Conservation (phyloP, 2,888 invertebrate species). For the Pinctada fucata region DNA sequence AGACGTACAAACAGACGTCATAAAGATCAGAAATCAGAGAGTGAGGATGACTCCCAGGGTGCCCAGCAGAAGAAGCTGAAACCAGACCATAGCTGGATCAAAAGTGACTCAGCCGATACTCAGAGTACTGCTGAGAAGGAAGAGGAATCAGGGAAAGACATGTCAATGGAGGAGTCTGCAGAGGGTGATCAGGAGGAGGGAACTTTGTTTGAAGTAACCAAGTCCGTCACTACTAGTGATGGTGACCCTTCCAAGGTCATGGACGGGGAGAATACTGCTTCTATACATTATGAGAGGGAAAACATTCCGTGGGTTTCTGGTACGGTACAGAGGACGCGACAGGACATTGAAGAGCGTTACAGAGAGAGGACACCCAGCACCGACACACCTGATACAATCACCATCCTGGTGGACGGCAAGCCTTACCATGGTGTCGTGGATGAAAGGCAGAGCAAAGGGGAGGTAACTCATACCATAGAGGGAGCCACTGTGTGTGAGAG, state of each 20-base stretch:
- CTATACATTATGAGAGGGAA: constrained; percentile 79
- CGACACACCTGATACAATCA: constrained; percentile 5
- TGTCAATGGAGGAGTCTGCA: background rate
- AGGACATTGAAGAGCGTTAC: constrained; percentile 82
- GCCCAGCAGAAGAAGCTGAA: constrained; percentile 43
- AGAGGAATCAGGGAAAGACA: constrained; percentile 16
- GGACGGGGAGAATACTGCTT: constrained; percentile 44
- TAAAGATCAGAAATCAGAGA: background rate
- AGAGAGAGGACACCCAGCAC: constrained; percentile 16
- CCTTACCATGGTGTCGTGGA: background rate
- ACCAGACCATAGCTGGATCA: constrained; percentile 59
- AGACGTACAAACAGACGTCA: background rate
- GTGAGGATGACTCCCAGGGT: background rate
- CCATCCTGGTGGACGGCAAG: background rate
- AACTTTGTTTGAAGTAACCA: background rate
- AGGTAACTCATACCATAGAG: constrained; percentile 3
- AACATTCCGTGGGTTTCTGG: constrained; percentile 84
- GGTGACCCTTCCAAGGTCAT: background rate
- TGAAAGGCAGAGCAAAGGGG: background rate
- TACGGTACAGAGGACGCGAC: constrained; percentile 81
- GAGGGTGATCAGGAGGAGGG: constrained; percentile 19
- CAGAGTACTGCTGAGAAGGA: background rate
- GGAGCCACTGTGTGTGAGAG: constrained; percentile 19
- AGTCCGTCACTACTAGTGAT: background rate
- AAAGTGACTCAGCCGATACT: constrained; percentile 26